These are phyloP conservation scores for Tetrao urogallus DNA, from an alignment of 2,113 vertebrate genomes.

Conservation along the genomic window DNA sequence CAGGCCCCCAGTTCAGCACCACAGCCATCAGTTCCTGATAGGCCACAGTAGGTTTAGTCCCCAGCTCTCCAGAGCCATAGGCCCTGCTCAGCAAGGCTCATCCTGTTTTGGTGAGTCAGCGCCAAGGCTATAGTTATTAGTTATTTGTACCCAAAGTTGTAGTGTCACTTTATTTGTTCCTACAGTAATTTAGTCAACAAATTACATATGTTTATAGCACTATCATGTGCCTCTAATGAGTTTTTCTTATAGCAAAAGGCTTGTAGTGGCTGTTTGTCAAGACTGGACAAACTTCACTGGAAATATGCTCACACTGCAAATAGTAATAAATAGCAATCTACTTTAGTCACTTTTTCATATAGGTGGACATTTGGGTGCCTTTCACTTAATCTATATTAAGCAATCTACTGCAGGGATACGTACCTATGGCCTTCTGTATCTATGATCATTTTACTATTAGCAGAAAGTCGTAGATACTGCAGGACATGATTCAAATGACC, in stretches of 20 bases:
- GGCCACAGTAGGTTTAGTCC: accelerated
- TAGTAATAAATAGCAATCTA: not conserved
- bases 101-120: not conserved
- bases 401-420: not conserved
- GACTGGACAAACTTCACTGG: not conserved
- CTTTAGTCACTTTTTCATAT: not conserved
- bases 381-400: slow-evolving; percentile 21
- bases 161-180: not conserved
- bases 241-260: not conserved
- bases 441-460: not conserved
- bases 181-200: not conserved
- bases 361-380: not conserved
- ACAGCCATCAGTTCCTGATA: accelerated
- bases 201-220: not conserved
- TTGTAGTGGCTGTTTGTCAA: not conserved
- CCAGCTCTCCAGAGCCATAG: not conserved
- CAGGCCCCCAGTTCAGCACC: not conserved
- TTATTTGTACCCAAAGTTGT: not conserved
- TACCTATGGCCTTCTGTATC: not conserved
- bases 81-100: too few species aligned
- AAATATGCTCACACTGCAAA: not conserved
- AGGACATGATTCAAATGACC: slow-evolving; percentile 31
- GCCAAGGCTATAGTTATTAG: not conserved
- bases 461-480: slow-evolving; percentile 4
- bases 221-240: not conserved